Conservation (phyloP, 1,140 invertebrate genomes). For the Lepidurus arcticus region DNA sequence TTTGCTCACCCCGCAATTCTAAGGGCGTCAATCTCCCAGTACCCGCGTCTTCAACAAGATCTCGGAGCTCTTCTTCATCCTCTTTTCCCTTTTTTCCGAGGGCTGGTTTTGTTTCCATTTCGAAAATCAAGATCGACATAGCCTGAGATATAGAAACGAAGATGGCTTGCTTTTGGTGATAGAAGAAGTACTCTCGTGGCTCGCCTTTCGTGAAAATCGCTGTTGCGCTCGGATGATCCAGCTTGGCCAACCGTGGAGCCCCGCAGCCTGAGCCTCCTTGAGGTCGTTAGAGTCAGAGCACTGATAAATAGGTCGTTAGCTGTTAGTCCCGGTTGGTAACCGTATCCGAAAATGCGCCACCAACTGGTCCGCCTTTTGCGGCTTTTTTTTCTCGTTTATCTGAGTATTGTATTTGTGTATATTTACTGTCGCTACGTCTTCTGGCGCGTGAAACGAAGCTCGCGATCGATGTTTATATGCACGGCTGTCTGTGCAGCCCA, state of each 20-base stretch:
- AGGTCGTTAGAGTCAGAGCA: neutral
- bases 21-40: neutral
- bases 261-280: no score
- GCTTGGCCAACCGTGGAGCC: neutral
- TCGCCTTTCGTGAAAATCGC: slow-evolving; percentile 15
- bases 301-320: slow-evolving; percentile 19
- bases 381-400: neutral
- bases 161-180: slow-evolving; percentile 1
- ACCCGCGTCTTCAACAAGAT: neutral
- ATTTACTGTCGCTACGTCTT: slow-evolving; percentile 3
- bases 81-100: neutral
- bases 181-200: neutral
- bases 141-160: neutral
- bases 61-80: neutral
- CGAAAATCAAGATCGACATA: neutral
- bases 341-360: neutral
- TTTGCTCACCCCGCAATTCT: neutral
- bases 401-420: neutral
- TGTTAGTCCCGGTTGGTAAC: slow-evolving; percentile 9
- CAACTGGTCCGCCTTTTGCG: neutral
- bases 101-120: neutral
- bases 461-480: slow-evolving; percentile 9
- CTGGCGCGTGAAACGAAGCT: slow-evolving; percentile 8
- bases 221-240: slow-evolving; percentile 7
- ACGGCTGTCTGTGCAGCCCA: neutral